These are phyloP conservation scores for Piaya cayana DNA, from an alignment of 2,113 vertebrate species.

Conservation along the genomic window DNA sequence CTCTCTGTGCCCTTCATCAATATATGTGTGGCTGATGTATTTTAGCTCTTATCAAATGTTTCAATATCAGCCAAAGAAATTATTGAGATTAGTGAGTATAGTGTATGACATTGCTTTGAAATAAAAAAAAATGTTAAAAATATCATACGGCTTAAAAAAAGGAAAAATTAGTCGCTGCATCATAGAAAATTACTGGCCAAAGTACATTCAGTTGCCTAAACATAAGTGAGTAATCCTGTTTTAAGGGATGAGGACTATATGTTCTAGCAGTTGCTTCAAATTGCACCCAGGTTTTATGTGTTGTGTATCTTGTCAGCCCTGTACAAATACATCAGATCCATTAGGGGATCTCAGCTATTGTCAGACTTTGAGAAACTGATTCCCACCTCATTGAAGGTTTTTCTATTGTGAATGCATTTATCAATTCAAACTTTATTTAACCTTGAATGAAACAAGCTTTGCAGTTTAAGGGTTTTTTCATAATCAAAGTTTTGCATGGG, in stretches of 20 bases:
- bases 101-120: background rate
- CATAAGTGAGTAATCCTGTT: background rate
- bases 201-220: background rate
- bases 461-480: background rate
- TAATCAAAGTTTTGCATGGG: constrained; percentile 4
- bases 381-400: background rate
- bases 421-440: background rate
- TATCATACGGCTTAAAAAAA: background rate
- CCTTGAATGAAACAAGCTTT: constrained; percentile 3
- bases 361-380: background rate
- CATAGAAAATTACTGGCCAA: background rate
- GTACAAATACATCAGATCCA: background rate
- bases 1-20: background rate
- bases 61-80: background rate
- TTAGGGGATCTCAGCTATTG: background rate
- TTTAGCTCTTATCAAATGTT: background rate
- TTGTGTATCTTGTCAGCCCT: background rate
- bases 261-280: background rate
- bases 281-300: background rate
- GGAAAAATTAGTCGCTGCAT: background rate
- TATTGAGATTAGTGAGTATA: background rate
- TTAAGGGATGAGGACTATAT: background rate
- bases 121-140: background rate
- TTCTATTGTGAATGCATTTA: background rate
- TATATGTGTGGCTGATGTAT: background rate